Conservation (phyloP, 2,888 invertebrate genomes). For the Tetranychus piercei region DNA sequence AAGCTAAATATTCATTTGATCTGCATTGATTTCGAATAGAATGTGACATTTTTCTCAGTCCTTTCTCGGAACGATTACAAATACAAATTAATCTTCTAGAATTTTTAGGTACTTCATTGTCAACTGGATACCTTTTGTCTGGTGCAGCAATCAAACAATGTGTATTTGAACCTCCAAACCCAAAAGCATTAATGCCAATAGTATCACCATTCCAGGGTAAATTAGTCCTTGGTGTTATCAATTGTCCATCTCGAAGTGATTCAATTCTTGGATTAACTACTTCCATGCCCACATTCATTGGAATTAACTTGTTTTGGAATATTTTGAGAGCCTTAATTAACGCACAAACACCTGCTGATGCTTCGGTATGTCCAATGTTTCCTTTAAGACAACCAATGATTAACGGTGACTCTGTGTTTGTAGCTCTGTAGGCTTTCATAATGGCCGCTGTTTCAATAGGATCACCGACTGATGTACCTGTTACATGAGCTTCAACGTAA, state of each 20-base stretch:
- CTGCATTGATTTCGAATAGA: slow-evolving; percentile 35
- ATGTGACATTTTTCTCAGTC: slow-evolving; percentile 47
- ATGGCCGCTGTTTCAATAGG: slow-evolving; percentile 10
- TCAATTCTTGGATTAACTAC: slow-evolving; percentile 37
- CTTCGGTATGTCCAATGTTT: slow-evolving; percentile 41
- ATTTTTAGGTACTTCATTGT: neutral
- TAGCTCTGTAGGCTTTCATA: neutral
- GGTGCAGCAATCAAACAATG: slow-evolving; percentile 29
- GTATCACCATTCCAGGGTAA: slow-evolving; percentile 25
- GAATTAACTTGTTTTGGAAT: slow-evolving; percentile 35
- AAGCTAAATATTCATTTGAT: slow-evolving; percentile 48
- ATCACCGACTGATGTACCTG: slow-evolving; percentile 37
- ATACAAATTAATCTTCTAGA: slow-evolving; percentile 42
- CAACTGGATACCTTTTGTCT: slow-evolving; percentile 24
- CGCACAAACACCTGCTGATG: slow-evolving; percentile 36
- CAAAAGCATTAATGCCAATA: slow-evolving; percentile 39
- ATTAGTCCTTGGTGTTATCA: neutral
- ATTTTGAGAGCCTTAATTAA: slow-evolving; percentile 38
- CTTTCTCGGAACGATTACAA: slow-evolving; percentile 67
- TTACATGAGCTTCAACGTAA: slow-evolving; percentile 49
- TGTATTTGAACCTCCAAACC: slow-evolving; percentile 38
- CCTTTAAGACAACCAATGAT: slow-evolving; percentile 39
- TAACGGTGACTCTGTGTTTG: slow-evolving; percentile 43
- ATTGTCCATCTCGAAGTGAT: neutral
- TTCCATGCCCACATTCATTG: slow-evolving; percentile 37